phyloP scores from a whole-genome alignment of 1,140 invertebrate species.

The Neuroterus valhalla region DNA sequence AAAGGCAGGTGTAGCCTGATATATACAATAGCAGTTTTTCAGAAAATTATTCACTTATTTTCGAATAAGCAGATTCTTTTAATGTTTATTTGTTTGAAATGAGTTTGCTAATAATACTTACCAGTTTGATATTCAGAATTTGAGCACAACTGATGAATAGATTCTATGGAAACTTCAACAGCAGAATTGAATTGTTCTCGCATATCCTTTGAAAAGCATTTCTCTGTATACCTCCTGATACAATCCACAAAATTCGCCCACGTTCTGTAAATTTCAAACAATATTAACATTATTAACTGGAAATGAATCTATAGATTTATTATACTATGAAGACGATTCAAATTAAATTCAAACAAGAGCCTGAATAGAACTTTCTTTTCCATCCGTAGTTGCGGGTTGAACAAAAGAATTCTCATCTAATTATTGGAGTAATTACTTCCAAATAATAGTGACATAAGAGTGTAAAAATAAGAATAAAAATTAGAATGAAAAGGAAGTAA shows the following conservation, averaged over 20 bases:
- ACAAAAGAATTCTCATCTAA: background rate
- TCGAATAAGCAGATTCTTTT: too few relatives aligned
- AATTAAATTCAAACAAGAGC: too few relatives aligned
- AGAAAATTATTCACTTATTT: too few relatives aligned
- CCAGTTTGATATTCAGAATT: conserved; percentile 77
- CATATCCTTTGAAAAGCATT: conserved; percentile 76
- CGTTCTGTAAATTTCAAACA: conserved; percentile 63
- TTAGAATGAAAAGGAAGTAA: too few relatives aligned
- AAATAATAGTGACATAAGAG: too few relatives aligned
- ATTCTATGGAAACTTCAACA: conserved; percentile 77
- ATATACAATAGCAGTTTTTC: too few relatives aligned
- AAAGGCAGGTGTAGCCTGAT: too few relatives aligned
- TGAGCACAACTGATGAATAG: conserved; percentile 78
- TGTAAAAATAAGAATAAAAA: too few relatives aligned
- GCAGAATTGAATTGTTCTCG: conserved; percentile 77
- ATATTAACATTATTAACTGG: conserved; percentile 29
- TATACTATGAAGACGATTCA: too few relatives aligned
- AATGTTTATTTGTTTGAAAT: background rate
- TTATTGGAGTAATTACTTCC: too few relatives aligned
- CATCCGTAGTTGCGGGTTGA: too few relatives aligned
- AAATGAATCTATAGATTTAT: background rate
- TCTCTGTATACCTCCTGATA: conserved; percentile 76
- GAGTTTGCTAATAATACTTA: conserved; percentile 47
- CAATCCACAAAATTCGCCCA: conserved; percentile 79
- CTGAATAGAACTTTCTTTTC: too few relatives aligned